Conservation (phyloP, 2,888 invertebrate species). For the Cryptocephalus moraei region DNA sequence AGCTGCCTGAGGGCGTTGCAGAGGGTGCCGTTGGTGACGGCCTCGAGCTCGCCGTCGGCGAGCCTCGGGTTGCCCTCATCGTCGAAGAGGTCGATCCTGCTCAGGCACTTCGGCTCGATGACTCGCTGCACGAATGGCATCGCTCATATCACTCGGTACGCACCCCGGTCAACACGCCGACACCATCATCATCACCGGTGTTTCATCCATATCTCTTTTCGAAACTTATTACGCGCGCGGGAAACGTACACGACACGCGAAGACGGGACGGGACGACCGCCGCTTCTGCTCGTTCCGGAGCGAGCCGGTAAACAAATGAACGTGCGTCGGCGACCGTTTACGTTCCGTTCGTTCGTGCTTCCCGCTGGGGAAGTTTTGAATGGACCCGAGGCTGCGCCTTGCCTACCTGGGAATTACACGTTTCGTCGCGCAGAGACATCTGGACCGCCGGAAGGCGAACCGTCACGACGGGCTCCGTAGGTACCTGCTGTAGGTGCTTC, state of each 20-base stretch:
- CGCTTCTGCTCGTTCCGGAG: not conserved
- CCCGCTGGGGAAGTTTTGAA: no score
- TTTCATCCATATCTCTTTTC: not conserved
- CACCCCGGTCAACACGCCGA: not conserved
- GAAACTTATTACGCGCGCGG: not conserved
- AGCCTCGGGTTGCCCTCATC: slow-evolving; percentile 49
- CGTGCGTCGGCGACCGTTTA: no score
- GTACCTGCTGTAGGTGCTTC: no score
- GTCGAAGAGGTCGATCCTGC: slow-evolving; percentile 54
- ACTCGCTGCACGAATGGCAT: slow-evolving; percentile 85
- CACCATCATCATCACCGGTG: no score
- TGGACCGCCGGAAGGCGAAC: no score
- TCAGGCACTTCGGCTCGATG: slow-evolving; percentile 72
- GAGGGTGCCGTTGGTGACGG: slow-evolving; percentile 77
- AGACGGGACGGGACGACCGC: not conserved
- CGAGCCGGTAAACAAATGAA: not conserved
- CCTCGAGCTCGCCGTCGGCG: slow-evolving; percentile 68
- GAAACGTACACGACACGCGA: not conserved
- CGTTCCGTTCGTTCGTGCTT: no score
- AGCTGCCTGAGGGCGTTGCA: slow-evolving; percentile 77
- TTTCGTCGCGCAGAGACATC: no score
- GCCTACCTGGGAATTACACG: no score
- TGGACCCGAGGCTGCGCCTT: no score
- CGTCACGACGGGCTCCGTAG: no score
- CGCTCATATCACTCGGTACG: slow-evolving; percentile 2